Conservation (phyloP, 2,888 invertebrate genomes). For the Yponomeuta malinellus region DNA sequence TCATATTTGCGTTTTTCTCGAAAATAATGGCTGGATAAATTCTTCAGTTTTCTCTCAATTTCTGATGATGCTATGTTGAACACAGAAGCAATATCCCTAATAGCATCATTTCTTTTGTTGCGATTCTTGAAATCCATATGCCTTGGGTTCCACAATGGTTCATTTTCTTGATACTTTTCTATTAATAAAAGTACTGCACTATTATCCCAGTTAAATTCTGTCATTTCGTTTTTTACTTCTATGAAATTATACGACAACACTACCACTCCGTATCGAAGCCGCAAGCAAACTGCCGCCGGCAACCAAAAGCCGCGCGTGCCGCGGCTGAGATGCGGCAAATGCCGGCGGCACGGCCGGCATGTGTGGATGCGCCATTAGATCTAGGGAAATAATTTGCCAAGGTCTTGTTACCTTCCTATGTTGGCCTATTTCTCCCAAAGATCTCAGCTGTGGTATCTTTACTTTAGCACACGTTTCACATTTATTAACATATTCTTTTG, state of each 20-base stretch:
- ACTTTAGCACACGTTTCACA: no score
- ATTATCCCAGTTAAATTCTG: slow-evolving; percentile 28
- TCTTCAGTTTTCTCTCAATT: no score
- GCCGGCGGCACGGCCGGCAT: background rate
- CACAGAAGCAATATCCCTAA: no score
- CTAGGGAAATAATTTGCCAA: no score
- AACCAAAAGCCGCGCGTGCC: slow-evolving; percentile 24
- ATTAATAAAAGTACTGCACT: slow-evolving; percentile 28
- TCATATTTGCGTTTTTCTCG: no score
- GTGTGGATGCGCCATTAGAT: slow-evolving; percentile 1
- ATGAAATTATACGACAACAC: slow-evolving; percentile 20
- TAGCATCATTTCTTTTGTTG: slow-evolving; percentile 21
- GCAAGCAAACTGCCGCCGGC: slow-evolving; percentile 25
- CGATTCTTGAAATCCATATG: slow-evolving; percentile 26
- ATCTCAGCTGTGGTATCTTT: no score
- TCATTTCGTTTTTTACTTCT: slow-evolving; percentile 23
- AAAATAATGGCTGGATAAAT: no score
- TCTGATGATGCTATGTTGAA: no score
- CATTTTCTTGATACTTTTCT: slow-evolving; percentile 29
- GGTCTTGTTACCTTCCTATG: no score
- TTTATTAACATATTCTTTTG: no score
- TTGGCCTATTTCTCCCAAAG: no score
- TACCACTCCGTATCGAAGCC: slow-evolving; percentile 25
- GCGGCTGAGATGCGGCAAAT: slow-evolving; percentile 14
- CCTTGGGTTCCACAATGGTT: slow-evolving; percentile 27